phyloP scores from a whole-genome alignment of 2,113 vertebrate genomes.

The Sigmodon hispidus region DNA sequence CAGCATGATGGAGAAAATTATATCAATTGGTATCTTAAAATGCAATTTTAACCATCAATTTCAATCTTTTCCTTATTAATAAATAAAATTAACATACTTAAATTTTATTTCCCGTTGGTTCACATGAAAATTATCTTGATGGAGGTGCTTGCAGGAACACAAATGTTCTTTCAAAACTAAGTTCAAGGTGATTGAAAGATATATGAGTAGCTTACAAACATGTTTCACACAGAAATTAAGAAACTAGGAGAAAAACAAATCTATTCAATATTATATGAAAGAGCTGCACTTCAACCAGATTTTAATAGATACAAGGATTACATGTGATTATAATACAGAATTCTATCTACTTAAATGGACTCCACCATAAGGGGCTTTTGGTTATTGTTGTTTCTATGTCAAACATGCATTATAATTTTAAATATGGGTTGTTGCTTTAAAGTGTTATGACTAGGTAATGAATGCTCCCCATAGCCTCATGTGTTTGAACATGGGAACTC shows the following conservation, averaged over 20 bases:
- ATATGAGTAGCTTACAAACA: neutral
- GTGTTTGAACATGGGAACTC: neutral
- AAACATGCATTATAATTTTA: neutral
- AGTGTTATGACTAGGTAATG: neutral
- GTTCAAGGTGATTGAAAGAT: neutral
- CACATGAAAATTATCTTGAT: conserved; percentile 38
- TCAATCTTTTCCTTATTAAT: conserved; percentile 70
- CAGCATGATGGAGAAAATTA: conserved; percentile 68
- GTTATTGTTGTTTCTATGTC: neutral
- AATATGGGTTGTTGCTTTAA: neutral
- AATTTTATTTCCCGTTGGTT: conserved; percentile 50
- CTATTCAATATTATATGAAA: neutral
- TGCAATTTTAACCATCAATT: conserved; percentile 67
- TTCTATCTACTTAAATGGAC: neutral
- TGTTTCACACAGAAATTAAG: neutral
- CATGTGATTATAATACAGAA: neutral
- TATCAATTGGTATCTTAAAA: conserved; percentile 66
- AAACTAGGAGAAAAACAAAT: neutral
- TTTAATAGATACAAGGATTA: neutral
- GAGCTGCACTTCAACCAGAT: neutral
- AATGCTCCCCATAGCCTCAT: neutral
- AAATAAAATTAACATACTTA: conserved; percentile 62
- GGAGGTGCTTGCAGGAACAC: neutral
- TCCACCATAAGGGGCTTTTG: neutral
- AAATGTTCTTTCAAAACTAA: neutral